Base-by-base conservation (phyloP, 2,113 vertebrate genomes). In the Eurypyga helias region DNA sequence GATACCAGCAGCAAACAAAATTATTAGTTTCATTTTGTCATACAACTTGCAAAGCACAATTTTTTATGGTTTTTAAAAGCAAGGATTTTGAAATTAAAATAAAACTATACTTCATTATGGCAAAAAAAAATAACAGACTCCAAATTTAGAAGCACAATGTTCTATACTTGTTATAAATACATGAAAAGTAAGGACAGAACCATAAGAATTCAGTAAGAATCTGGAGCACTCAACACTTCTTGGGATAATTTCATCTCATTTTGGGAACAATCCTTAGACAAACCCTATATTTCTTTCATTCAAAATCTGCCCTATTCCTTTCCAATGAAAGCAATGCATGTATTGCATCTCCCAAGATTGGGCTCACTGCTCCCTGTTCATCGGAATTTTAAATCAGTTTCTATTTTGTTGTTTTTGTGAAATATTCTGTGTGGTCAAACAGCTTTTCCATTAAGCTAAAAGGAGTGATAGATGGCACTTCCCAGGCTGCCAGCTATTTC, bases 21-120 rank as follows among this genome's bases (percentile, higher is more conserved):
- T 94, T 94, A 95, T 95, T 95, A 82, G 49, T 85, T 97, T 96
- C 81, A 97, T 98, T 98, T 98, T 96, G 83, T 96, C 90, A 90
- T 60, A 82, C 83, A 93, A 90, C 72, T 86, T 96, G 65, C 46
- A 95, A 97, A 95, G 60, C 48, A 87, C 15, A 75, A 49, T 43
- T 82, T 90, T 45, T 14, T 17, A 87, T 8, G 5, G 11, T 49
- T 92, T 92, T 95, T 92, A 84, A 90, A 89, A 93, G 72, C 64
- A 96, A 62, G 36, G 43, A 80, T 96, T 95, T 91, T 94, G 72
- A 97, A 97, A 81, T 72, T 1, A 83, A 97, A 79, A 91, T 85
- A 91, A 97, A 92, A 83, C 29, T n/a, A 24, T 70, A 91, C 26
- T 90, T 96, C 71, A 91, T 43, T 86, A 52, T 11, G 12, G 82